phyloP scores from a whole-genome alignment of 1,140 invertebrate species.

The Musca domestica region DNA sequence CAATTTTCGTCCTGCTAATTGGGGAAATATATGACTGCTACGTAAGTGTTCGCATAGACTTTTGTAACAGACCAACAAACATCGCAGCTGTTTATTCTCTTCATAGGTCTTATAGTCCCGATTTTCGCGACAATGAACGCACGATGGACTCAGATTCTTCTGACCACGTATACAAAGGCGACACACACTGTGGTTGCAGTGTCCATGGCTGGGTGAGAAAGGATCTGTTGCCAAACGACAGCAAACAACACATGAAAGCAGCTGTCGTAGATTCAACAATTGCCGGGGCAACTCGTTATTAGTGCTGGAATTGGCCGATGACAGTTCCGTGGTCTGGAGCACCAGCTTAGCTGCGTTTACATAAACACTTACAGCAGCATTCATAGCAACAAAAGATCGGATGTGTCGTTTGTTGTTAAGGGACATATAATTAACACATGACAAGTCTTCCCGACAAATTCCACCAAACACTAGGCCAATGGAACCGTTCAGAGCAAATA shows the following conservation, averaged over 20 bases:
- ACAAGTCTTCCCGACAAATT: too few relatives aligned
- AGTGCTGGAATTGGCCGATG: not conserved
- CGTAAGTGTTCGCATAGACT: slow-evolving; percentile 81
- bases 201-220: slow-evolving; percentile 71
- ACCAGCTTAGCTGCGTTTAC: slow-evolving; percentile 27
- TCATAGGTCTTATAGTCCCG: slow-evolving; percentile 64
- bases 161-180: slow-evolving; percentile 76
- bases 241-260: slow-evolving; percentile 85
- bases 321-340: not conserved
- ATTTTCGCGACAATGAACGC: slow-evolving; percentile 82
- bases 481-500: too few relatives aligned
- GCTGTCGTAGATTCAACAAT: slow-evolving; percentile 79
- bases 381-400: slow-evolving; percentile 15
- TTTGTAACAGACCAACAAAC: slow-evolving; percentile 83
- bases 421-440: too few relatives aligned
- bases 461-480: too few relatives aligned
- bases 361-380: slow-evolving; percentile 28
- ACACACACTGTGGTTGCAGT: slow-evolving; percentile 87
- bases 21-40: slow-evolving; percentile 64
- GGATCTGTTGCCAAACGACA: slow-evolving; percentile 79
- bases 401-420: too few relatives aligned
- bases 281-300: slow-evolving; percentile 55
- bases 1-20: slow-evolving; percentile 28
- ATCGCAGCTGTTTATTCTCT: slow-evolving; percentile 78
- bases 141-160: slow-evolving; percentile 80